Conservation (phyloP, 2,797 vertebrate genomes). For the Masticophis lateralis region DNA sequence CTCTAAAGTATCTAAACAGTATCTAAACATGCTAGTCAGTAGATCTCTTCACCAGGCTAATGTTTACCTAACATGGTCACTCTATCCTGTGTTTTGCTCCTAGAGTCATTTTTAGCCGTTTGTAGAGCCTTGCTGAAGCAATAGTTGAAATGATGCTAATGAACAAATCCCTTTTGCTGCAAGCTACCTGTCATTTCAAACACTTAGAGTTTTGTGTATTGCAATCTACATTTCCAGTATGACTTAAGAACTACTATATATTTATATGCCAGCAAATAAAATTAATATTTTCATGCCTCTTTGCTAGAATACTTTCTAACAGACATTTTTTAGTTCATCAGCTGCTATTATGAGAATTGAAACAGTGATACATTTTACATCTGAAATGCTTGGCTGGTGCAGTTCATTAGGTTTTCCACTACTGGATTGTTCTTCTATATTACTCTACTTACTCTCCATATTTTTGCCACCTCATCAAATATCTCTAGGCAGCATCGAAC, state of each 20-base stretch:
- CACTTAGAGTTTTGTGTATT: background rate
- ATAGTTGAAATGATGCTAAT: slow-evolving; percentile 13
- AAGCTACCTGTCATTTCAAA: slow-evolving; percentile 20
- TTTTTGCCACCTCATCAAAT: background rate
- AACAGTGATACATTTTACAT: background rate
- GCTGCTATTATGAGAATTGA: background rate
- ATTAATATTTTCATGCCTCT: background rate
- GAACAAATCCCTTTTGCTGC: slow-evolving; percentile 8
- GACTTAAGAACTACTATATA: slow-evolving; percentile 6
- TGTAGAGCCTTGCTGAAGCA: slow-evolving; percentile 13
- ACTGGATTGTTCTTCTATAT: background rate
- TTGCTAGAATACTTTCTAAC: background rate
- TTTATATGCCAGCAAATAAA: slow-evolving; percentile 12
- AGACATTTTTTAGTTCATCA: background rate
- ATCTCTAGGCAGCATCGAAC: background rate
- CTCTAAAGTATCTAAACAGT: background rate
- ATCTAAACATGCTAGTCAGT: background rate
- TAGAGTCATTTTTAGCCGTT: background rate
- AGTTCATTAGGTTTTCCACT: background rate
- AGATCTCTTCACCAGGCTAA: background rate
- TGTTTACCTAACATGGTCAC: background rate
- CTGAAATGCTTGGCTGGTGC: background rate
- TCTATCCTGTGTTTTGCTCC: background rate
- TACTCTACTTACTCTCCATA: background rate
- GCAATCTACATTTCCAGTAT: background rate